phyloP scores from a whole-genome alignment of 2,888 invertebrate species.

The Branchinecta sandiegonensis region DNA sequence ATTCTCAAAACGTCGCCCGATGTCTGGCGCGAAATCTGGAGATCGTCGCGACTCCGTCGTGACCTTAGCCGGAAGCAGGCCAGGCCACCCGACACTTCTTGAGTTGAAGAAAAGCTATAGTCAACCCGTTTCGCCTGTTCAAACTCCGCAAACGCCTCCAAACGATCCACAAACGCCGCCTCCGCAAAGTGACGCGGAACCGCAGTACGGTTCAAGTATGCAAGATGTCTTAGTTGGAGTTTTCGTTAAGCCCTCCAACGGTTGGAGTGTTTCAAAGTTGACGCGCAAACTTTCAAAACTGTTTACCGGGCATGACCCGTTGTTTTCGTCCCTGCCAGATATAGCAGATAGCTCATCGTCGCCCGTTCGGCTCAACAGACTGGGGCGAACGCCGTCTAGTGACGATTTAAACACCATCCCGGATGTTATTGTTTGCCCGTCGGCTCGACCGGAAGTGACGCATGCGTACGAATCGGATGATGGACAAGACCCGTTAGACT shows the following conservation, averaged over 20 bases:
- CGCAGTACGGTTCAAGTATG: no score
- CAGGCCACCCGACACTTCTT: background rate
- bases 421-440: constrained; percentile 14
- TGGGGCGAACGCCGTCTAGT: constrained; percentile 1
- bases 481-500: constrained; percentile 19
- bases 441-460: constrained; percentile 20
- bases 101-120: background rate
- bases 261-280: background rate
- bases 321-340: constrained; percentile 4
- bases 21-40: background rate
- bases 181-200: background rate
- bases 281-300: constrained; percentile 1
- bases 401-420: background rate
- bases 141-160: constrained; percentile 2
- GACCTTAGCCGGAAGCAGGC: background rate
- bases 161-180: background rate
- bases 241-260: background rate
- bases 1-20: background rate
- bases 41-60: background rate
- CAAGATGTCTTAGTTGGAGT: constrained; percentile 4
- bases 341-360: background rate
- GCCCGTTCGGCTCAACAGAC: background rate
- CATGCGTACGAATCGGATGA: constrained; percentile 20
- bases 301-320: constrained; percentile 4
- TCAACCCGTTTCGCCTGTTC: constrained; percentile 2